A percentile compares a stretch with the other conserved stretches of the same genome.
These are phyloP conservation scores for Eupithecia subumbrata DNA, from an alignment of 2,888 invertebrate genomes.

Conservation along the genomic window DNA sequence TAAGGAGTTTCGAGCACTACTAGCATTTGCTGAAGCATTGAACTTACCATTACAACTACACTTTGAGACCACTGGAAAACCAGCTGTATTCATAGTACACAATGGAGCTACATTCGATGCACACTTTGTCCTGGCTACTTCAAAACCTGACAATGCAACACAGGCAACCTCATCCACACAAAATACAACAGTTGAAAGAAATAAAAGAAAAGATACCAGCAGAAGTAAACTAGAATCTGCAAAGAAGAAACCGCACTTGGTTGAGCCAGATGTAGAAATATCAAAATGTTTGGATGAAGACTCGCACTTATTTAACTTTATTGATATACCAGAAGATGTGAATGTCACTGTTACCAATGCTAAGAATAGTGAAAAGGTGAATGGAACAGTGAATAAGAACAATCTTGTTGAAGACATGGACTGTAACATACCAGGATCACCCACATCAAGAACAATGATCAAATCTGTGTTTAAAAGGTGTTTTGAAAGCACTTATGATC, in stretches of 20 bases:
- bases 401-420: conserved; percentile 54
- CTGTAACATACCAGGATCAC: conserved; percentile 83
- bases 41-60: conserved; percentile 87
- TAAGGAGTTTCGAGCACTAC: conserved; percentile 91
- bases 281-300: conserved; percentile 77
- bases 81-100: conserved; percentile 89
- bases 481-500: conserved; percentile 89
- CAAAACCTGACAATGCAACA: conserved; percentile 83
- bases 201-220: conserved; percentile 60
- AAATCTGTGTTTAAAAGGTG: conserved; percentile 88
- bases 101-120: conserved; percentile 90
- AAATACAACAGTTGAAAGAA: conserved; percentile 67
- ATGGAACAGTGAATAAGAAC: conserved; percentile 39
- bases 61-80: conserved; percentile 91
- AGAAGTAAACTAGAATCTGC: conserved; percentile 49
- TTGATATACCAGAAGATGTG: conserved; percentile 70
- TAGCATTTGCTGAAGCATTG: conserved; percentile 90
- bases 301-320: conserved; percentile 77
- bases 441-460: conserved; percentile 84
- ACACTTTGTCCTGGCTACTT: conserved; percentile 91
- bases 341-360: conserved; percentile 32
- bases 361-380: conserved; percentile 48
- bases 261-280: conserved; percentile 57
- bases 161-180: conserved; percentile 68
- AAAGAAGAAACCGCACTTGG: conserved; percentile 73